Percentiles rank a stretch among this genome's conserved stretches.
These are phyloP conservation scores for Battus philenor DNA, from an alignment of 1,140 invertebrate species.

Conservation along the genomic window DNA sequence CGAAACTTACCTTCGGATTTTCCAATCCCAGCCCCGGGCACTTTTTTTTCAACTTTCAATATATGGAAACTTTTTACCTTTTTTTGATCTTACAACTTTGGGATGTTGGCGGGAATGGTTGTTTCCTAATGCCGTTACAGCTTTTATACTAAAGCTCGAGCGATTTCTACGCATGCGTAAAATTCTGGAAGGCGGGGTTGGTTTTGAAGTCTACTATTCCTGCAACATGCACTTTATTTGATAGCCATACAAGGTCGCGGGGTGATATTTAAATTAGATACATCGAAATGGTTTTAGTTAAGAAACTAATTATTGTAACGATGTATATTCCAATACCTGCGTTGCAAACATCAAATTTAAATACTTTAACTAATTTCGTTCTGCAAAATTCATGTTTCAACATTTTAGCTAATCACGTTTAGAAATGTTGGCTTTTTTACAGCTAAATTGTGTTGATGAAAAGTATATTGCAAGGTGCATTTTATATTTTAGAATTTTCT, in stretches of 20 bases:
- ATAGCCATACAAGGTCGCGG: slow-evolving; percentile 23
- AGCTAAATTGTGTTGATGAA: too few species aligned
- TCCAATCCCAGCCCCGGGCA: too few species aligned
- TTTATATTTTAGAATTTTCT: too few species aligned
- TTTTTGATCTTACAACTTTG: slow-evolving; percentile 13
- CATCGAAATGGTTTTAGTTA: slow-evolving; percentile 4
- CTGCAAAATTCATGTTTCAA: too few species aligned
- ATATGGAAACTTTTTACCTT: slow-evolving; percentile 8
- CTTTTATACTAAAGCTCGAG: slow-evolving; percentile 34
- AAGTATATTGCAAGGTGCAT: too few species aligned
- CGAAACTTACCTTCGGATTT: too few species aligned
- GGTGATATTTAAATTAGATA: slow-evolving; percentile 14
- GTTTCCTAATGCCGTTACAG: slow-evolving; percentile 9
- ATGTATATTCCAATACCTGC: too few species aligned
- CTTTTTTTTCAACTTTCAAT: neutral
- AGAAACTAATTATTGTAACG: neutral
- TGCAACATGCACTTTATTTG: slow-evolving; percentile 20
- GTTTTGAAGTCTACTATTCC: neutral
- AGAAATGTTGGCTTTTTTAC: too few species aligned
- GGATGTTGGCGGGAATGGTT: slow-evolving; percentile 39
- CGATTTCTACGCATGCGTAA: slow-evolving; percentile 33
- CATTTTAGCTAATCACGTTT: too few species aligned
- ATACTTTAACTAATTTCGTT: too few species aligned
- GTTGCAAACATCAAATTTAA: too few species aligned
- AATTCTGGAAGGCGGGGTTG: slow-evolving; percentile 5